A percentile compares a stretch with the other conserved stretches of the same genome.
Evolutionary conservation across 2,888 invertebrate species (phyloP).

Genomic region (Gastrophysa polygoni): DNA sequence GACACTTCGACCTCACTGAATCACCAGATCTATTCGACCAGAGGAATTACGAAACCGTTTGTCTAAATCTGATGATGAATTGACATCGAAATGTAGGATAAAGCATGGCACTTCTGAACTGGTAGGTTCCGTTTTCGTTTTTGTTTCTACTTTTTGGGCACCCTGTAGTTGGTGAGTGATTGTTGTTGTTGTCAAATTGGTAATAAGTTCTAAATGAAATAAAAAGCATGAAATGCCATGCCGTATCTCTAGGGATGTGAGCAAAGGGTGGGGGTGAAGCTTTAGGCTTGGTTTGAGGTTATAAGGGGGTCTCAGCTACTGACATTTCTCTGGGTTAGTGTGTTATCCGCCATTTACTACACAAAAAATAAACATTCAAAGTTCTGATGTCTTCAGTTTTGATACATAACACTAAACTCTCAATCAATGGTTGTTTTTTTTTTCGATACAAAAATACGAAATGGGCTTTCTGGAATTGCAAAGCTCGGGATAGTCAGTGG

Average conservation of each 20-base stretch:
- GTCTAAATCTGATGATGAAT: not conserved
- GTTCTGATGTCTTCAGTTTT: too few relatives aligned
- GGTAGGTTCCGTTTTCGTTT: constrained; percentile 56
- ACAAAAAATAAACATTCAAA: not conserved
- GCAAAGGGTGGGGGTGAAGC: constrained; percentile 38
- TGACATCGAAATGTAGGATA: constrained; percentile 33
- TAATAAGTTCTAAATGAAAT: not conserved
- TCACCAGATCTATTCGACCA: not conserved
- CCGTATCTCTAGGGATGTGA: constrained; percentile 47
- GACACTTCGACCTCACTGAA: not conserved
- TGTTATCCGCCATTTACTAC: not conserved
- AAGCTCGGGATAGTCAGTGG: not conserved
- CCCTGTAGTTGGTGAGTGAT: not conserved
- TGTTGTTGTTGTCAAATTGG: constrained; percentile 1
- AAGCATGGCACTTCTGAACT: constrained; percentile 58
- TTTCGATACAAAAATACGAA: too few relatives aligned
- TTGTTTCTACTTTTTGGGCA: constrained; percentile 18
- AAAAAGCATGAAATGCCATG: constrained; percentile 59
- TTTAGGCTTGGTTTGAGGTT: constrained; percentile 31
- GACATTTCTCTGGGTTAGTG: not conserved
- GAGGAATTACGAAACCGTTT: too few relatives aligned
- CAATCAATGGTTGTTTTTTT: too few relatives aligned
- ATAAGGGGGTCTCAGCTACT: not conserved
- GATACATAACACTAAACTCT: too few relatives aligned
- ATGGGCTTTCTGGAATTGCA: not conserved